Percentiles rank a stretch among this genome's conserved stretches.
These are phyloP conservation scores for Bombus balteatus DNA, from an alignment of 1,140 invertebrate genomes.

Conservation along the genomic window DNA sequence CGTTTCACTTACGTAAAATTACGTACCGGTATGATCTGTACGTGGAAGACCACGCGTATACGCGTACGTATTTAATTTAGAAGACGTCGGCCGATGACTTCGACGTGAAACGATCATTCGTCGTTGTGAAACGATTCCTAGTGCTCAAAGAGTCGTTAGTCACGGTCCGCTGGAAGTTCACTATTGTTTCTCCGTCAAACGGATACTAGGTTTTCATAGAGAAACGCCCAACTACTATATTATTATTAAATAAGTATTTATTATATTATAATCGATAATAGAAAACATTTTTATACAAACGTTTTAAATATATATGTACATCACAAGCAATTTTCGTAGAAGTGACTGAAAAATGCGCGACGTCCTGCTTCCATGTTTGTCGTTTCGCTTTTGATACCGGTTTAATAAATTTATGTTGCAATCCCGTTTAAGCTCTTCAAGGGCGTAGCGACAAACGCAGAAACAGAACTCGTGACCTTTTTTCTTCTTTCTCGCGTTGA, in stretches of 20 bases:
- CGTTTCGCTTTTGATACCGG: conserved; percentile 1
- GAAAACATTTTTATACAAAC: conserved; percentile 76
- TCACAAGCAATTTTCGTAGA: conserved; percentile 69
- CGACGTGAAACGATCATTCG: neutral
- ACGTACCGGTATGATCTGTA: neutral
- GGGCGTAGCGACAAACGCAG: neutral
- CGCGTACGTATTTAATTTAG: neutral
- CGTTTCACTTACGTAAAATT: neutral
- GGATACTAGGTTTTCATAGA: conserved; percentile 32
- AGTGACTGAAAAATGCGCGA: conserved; percentile 56
- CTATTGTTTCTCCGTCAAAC: conserved; percentile 49
- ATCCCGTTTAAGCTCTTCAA: conserved; percentile 1
- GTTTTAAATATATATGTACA: conserved; percentile 68
- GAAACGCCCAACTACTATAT: conserved; percentile 60
- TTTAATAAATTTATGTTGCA: neutral
- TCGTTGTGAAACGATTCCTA: neutral
- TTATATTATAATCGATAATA: conserved; percentile 79
- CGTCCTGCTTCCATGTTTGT: neutral
- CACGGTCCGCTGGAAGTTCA: conserved; percentile 27
- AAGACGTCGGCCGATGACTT: neutral
- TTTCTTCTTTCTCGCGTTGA: conserved; percentile 15
- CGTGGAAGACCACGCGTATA: neutral
- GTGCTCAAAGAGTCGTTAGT: neutral
- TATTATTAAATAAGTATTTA: conserved; percentile 81
- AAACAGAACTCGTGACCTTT: conserved; percentile 28